A percentile compares a stretch with the other conserved stretches of the same genome.
phyloP scores from a whole-genome alignment of 1,140 invertebrate species.

The Metaphire vulgaris region DNA sequence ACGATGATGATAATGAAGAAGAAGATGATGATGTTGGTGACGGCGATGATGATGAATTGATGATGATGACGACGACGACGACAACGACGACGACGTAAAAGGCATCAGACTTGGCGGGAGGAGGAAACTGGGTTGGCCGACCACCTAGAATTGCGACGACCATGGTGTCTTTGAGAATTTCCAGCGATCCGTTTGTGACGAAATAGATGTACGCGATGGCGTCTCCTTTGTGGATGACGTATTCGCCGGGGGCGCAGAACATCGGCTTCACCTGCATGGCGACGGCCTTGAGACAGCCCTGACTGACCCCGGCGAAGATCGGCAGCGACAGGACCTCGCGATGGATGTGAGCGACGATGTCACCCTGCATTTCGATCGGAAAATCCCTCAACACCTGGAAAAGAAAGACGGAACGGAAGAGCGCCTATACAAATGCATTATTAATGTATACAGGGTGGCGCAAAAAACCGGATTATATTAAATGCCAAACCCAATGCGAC shows the following conservation, averaged over 20 bases:
- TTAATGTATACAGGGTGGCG: no score
- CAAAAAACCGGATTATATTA: no score
- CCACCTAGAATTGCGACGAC: conserved; percentile 50
- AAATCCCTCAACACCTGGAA: conserved; percentile 86
- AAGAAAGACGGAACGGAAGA: no score
- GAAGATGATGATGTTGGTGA: no score
- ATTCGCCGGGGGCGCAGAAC: conserved; percentile 50
- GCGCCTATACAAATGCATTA: neutral
- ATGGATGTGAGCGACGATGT: conserved; percentile 90
- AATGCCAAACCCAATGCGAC: neutral
- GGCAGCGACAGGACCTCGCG: conserved; percentile 86
- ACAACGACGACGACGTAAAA: neutral
- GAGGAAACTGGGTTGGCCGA: neutral
- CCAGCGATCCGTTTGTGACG: conserved; percentile 49
- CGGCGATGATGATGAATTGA: no score
- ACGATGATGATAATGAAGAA: no score
- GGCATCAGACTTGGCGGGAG: neutral
- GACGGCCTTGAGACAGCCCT: conserved; percentile 19
- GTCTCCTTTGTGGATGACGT: conserved; percentile 47
- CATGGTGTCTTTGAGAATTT: conserved; percentile 47
- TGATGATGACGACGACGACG: no score
- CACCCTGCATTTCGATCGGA: conserved; percentile 86
- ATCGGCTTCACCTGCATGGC: conserved; percentile 36
- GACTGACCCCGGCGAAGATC: conserved; percentile 76
- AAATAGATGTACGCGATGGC: conserved; percentile 49